Evolutionary conservation across 2,797 vertebrate species (phyloP).

Genomic region (Acrossocheilus wenchowensis): DNA sequence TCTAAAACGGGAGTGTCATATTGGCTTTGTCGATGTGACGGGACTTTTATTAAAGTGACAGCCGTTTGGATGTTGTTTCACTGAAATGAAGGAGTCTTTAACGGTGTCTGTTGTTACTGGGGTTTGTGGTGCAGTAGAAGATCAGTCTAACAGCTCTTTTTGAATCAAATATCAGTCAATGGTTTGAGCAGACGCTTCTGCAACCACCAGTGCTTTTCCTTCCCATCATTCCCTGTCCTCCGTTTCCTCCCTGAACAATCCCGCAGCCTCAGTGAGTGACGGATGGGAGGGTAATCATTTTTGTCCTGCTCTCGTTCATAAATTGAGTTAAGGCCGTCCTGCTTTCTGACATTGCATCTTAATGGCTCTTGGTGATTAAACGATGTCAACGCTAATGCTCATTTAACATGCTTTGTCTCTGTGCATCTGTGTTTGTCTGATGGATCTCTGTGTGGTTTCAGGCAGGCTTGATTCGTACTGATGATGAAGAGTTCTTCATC

Average conservation of each 20-base stretch:
- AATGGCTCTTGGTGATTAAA: neutral
- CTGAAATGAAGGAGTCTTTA: neutral
- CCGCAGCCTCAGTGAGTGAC: neutral
- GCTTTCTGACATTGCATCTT: neutral
- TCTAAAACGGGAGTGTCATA: neutral
- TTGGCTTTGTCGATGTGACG: neutral
- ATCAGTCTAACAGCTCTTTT: neutral
- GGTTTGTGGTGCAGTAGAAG: neutral
- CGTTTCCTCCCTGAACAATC: neutral
- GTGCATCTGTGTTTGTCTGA: neutral
- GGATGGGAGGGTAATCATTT: neutral
- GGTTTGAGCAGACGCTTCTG: neutral
- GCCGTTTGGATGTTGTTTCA: neutral
- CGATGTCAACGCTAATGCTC: neutral
- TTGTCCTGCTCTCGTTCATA: neutral
- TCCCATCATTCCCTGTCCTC: slow-evolving; percentile 1
- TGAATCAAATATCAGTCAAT: slow-evolving; percentile 14
- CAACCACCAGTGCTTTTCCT: neutral
- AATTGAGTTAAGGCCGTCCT: neutral
- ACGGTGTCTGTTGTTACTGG: neutral
- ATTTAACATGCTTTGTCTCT: slow-evolving; percentile 2
- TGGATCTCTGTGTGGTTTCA: slow-evolving; percentile 68
- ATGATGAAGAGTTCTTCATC: slow-evolving; percentile 95
- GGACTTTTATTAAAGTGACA: neutral
- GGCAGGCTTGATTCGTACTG: slow-evolving; percentile 95